phyloP scores from a whole-genome alignment of 1,140 invertebrate species.

The Trachelipus rathkii region DNA sequence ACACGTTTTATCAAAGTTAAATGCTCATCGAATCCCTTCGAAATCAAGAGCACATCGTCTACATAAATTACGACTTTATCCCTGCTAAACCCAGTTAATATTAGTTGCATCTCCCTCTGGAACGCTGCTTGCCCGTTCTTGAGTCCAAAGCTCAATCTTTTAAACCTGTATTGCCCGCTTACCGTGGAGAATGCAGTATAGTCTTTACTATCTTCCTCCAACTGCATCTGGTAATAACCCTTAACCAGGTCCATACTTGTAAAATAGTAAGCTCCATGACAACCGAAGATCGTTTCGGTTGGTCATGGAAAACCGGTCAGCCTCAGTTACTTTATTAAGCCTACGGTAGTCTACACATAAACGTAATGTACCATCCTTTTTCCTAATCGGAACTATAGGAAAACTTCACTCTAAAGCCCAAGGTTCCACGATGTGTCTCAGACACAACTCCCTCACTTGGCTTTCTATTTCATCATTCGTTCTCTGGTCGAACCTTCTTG shows the following conservation, averaged over 20 bases:
- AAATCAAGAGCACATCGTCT: background rate
- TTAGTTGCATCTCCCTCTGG: background rate
- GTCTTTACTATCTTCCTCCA: background rate
- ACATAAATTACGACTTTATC: slow-evolving; percentile 4
- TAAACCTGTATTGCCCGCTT: background rate
- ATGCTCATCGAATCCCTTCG: background rate
- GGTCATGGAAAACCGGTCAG: background rate
- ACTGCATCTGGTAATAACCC: slow-evolving; percentile 1
- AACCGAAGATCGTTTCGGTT: background rate
- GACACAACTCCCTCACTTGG: background rate
- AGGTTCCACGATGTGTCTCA: background rate
- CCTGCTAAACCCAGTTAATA: background rate
- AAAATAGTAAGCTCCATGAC: background rate
- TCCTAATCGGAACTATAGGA: background rate
- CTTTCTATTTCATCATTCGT: background rate
- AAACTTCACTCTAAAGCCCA: background rate
- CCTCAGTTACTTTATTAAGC: background rate
- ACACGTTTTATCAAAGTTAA: background rate
- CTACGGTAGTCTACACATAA: background rate
- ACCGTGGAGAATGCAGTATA: background rate
- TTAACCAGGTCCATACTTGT: background rate
- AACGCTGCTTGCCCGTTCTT: background rate
- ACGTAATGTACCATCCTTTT: background rate
- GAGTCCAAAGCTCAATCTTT: background rate
- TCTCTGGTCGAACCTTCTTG: background rate